Base-by-base conservation (phyloP, 2,888 invertebrate species). In the Hedychridium roseum region DNA sequence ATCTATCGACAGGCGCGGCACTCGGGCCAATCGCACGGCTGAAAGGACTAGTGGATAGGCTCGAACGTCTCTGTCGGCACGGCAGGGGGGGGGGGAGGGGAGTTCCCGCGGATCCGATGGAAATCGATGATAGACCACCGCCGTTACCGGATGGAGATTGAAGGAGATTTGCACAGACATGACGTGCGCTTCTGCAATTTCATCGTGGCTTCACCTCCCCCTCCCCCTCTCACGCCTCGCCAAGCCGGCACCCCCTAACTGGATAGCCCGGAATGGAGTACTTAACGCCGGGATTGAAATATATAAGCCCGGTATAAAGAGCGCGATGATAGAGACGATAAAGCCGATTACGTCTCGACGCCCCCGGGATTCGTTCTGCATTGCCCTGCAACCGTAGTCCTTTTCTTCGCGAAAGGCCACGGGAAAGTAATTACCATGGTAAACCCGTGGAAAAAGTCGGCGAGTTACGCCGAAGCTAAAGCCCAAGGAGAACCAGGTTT, bases 1-100 rank as follows among this genome's bases (percentile, higher is more conserved):
- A 68, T 68, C 67, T 60, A 66, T 60, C 57, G 60, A 43, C 52
- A 48, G 55, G 50, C 58, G 58, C 50, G n/a, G n/a, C n/a, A n/a
- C n/a, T n/a, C 48, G 43, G 54, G 60, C 49, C 54, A 60, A 60
- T 67, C 54, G 50, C 46, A 48, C 46, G 49, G 47, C 45, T 46
- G 45, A 47, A 52, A 49, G 43, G 26, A 46, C 46, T 45, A 32
- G 37, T 26, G 39, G 47, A 50, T 43, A 57, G 48, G 47, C 47
- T 47, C 30, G 42, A 38, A 47, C 47, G 47, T 49, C 51, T 44
- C 50, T 46, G 57, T 51, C 50, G 54, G 35, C 14, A 15, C 46
- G 5, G 18, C 5, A 2, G 11, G 16, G 18, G 31, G 5, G 3
- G 6, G 11, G 30, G 6, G 11, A 11, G 11, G 9, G 17, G 34